A percentile compares a stretch with the other conserved stretches of the same genome.
These are phyloP conservation scores for Apantesis nais DNA, from an alignment of 2,888 invertebrate species.

Conservation along the genomic window DNA sequence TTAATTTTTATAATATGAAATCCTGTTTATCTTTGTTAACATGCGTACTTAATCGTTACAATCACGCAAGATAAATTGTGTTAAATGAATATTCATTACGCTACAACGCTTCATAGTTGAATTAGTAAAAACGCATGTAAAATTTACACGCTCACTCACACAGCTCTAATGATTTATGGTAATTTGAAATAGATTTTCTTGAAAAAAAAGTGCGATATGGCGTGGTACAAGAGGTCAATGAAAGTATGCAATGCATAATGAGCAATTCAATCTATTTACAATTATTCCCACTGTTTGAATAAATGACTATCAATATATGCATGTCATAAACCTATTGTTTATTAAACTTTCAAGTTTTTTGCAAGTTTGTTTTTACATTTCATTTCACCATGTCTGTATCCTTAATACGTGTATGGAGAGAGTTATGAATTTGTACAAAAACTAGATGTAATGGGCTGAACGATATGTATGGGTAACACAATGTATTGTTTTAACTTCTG, in stretches of 20 bases:
- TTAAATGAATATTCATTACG: slow-evolving; percentile 4
- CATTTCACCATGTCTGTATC: not conserved
- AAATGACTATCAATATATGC: slow-evolving; percentile 32
- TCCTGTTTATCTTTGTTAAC: not conserved
- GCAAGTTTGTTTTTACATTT: slow-evolving; percentile 4
- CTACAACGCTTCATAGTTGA: slow-evolving; percentile 7
- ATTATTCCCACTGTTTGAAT: slow-evolving; percentile 43
- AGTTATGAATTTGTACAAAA: not conserved
- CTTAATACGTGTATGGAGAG: not conserved
- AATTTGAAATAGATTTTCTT: slow-evolving; percentile 6
- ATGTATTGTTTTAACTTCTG: not conserved
- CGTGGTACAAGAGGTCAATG: slow-evolving; percentile 36
- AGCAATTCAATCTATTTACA: slow-evolving; percentile 26
- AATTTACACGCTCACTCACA: slow-evolving; percentile 16
- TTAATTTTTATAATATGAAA: not conserved
- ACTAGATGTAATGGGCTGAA: not conserved
- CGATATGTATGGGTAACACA: not conserved
- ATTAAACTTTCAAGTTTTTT: slow-evolving; percentile 39
- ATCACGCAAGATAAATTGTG: slow-evolving; percentile 9
- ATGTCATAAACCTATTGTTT: slow-evolving; percentile 35
- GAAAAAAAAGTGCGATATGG: slow-evolving; percentile 8
- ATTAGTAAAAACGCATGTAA: slow-evolving; percentile 14
- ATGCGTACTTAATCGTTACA: slow-evolving; percentile 4
- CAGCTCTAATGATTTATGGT: slow-evolving; percentile 22
- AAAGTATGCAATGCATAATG: slow-evolving; percentile 37